A percentile compares a stretch with the other conserved stretches of the same genome.
Conservation (phyloP, 2,113 vertebrate genomes). For the Ophiodon elongatus region DNA sequence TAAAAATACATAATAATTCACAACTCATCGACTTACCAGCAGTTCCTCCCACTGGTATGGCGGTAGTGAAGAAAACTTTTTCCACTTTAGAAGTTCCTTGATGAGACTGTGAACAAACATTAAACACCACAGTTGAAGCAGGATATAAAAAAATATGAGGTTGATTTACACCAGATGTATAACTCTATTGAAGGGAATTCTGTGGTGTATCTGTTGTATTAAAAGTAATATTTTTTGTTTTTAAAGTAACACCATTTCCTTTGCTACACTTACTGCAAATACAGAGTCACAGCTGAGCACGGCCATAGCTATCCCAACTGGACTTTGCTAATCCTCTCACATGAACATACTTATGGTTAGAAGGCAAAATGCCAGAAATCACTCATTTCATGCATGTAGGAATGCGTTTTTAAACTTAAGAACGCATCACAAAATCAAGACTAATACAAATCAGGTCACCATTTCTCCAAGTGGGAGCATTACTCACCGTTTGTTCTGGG, state of each 20-base stretch:
- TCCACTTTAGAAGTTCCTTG: constrained; percentile 93
- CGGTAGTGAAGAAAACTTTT: constrained; percentile 97
- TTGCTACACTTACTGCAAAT: background rate
- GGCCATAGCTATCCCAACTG: background rate
- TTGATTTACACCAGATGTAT: background rate
- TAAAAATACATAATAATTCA: background rate
- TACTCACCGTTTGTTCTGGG: constrained; percentile 92
- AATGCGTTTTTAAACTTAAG: background rate
- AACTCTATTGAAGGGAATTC: background rate
- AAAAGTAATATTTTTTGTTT: background rate
- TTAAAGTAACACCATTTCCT: background rate
- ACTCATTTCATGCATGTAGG: background rate
- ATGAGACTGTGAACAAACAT: constrained; percentile 77
- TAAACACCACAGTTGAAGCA: constrained; percentile 8
- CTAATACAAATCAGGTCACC: background rate
- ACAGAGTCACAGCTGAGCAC: background rate
- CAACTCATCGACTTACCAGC: constrained; percentile 85
- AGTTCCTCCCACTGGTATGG: constrained; percentile 93
- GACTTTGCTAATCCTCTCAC: background rate
- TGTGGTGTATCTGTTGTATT: background rate
- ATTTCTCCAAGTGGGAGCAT: background rate
- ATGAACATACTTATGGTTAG: background rate
- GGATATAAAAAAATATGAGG: background rate
- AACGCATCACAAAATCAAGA: background rate
- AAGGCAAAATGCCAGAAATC: background rate